Percentiles rank a stretch among this genome's conserved stretches.
Conservation (phyloP, 2,797 vertebrate genomes). For the Characodon lateralis region DNA sequence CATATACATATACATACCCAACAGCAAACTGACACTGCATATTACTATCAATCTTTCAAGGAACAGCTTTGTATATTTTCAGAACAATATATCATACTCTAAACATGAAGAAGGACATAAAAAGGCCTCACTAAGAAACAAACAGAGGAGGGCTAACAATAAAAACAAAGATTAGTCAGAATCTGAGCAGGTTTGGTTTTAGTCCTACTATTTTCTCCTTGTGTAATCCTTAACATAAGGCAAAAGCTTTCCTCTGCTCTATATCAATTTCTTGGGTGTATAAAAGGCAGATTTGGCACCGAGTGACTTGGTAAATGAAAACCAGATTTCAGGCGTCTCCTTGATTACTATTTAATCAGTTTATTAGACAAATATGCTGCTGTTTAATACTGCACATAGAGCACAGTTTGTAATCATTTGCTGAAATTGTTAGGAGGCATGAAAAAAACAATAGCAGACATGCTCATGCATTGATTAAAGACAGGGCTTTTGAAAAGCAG, state of each 20-base stretch:
- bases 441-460: neutral
- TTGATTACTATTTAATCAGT: conserved; percentile 3
- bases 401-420: neutral
- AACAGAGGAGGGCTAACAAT: neutral
- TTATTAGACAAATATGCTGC: neutral
- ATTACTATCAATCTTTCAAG: conserved; percentile 26
- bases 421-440: neutral
- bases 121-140: neutral
- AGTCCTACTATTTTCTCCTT: neutral
- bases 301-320: conserved; percentile 38
- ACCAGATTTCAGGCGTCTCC: conserved; percentile 12
- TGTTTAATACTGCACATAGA: conserved; percentile 4
- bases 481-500: neutral
- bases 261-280: neutral
- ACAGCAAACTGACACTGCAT: conserved; percentile 32
- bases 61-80: conserved; percentile 8
- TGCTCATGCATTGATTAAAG: neutral
- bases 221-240: neutral
- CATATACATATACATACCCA: neutral
- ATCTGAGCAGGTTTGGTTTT: neutral
- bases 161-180: neutral
- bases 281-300: conserved; percentile 19
- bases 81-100: conserved; percentile 7
- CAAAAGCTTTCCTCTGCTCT: neutral
- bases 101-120: conserved; percentile 26